These are phyloP conservation scores for Heliconius ismenius DNA, from an alignment of 2,888 invertebrate genomes.

Conservation along the genomic window DNA sequence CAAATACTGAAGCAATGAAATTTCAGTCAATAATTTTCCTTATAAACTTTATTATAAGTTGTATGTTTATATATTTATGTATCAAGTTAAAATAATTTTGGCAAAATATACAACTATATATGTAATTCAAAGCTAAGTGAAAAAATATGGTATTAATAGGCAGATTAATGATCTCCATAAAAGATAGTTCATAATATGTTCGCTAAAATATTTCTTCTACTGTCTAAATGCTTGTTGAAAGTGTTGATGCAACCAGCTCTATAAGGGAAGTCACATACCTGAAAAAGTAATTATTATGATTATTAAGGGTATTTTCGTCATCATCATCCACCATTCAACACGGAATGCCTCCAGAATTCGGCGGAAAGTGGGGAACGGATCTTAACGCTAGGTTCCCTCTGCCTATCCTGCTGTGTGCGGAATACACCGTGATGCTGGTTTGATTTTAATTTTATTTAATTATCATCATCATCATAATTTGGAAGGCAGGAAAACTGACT, in stretches of 20 bases:
- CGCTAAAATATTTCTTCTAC: slow-evolving; percentile 38
- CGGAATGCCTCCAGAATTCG: too few relatives aligned
- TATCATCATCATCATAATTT: too few relatives aligned
- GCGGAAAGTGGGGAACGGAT: too few relatives aligned
- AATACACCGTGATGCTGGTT: too few relatives aligned
- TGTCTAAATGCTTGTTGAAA: slow-evolving; percentile 51
- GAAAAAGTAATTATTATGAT: slow-evolving; percentile 37
- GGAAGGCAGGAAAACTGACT: too few relatives aligned
- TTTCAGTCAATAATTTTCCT: not conserved
- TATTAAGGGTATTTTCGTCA: not conserved
- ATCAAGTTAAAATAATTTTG: not conserved
- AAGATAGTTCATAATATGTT: not conserved
- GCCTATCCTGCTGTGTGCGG: too few relatives aligned
- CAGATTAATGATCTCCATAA: not conserved
- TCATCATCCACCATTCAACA: too few relatives aligned
- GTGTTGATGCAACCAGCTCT: slow-evolving; percentile 56
- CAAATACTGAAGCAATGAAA: not conserved
- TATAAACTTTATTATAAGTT: not conserved
- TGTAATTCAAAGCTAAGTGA: not conserved
- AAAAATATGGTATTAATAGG: too few relatives aligned
- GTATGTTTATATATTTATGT: not conserved
- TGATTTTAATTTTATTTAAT: too few relatives aligned
- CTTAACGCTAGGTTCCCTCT: too few relatives aligned
- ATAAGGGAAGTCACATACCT: slow-evolving; percentile 63
- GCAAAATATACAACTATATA: not conserved